Percentiles rank a stretch among this genome's conserved stretches.
Conservation (phyloP, 2,113 vertebrate species). For the Bubo blakistoni region DNA sequence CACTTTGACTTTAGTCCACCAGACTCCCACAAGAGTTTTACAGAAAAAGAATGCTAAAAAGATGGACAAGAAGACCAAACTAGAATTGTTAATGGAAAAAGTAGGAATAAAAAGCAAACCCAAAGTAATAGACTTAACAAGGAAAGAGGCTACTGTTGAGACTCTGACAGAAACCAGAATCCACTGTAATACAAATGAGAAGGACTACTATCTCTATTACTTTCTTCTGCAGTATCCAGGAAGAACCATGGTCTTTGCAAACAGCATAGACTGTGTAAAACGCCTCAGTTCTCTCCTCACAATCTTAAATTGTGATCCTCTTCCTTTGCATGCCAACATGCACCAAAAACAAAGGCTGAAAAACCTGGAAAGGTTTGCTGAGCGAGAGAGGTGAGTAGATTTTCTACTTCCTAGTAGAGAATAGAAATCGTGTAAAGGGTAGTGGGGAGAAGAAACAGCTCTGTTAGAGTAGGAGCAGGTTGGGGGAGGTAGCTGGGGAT, state of each 20-base stretch:
- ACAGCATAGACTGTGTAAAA: conserved; percentile 97
- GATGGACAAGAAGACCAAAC: conserved; percentile 81
- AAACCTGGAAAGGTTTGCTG: conserved; percentile 94
- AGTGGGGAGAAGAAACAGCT: not conserved
- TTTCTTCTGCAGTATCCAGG: conserved; percentile 92
- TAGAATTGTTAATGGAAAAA: conserved; percentile 89
- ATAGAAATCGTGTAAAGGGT: not conserved
- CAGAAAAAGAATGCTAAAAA: conserved; percentile 85
- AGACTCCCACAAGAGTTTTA: conserved; percentile 81
- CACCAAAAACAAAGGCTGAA: conserved; percentile 96
- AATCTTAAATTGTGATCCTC: conserved; percentile 83
- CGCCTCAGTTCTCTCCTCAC: conserved; percentile 87
- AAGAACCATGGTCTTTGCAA: conserved; percentile 95
- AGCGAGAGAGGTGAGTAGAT: conserved; percentile 82
- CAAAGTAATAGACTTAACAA: conserved; percentile 93
- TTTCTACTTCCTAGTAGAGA: not conserved
- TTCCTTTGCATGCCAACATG: conserved; percentile 96
- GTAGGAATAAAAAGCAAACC: conserved; percentile 90
- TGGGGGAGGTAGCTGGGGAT: not conserved
- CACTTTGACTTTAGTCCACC: conserved; percentile 89
- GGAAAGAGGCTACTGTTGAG: conserved; percentile 92
- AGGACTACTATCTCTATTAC: conserved; percentile 94
- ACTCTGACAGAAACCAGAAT: conserved; percentile 91
- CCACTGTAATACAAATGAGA: conserved; percentile 88
- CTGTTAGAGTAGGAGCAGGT: not conserved